These are phyloP conservation scores for Episyrphus balteatus DNA, from an alignment of 1,140 invertebrate genomes.

Conservation along the genomic window DNA sequence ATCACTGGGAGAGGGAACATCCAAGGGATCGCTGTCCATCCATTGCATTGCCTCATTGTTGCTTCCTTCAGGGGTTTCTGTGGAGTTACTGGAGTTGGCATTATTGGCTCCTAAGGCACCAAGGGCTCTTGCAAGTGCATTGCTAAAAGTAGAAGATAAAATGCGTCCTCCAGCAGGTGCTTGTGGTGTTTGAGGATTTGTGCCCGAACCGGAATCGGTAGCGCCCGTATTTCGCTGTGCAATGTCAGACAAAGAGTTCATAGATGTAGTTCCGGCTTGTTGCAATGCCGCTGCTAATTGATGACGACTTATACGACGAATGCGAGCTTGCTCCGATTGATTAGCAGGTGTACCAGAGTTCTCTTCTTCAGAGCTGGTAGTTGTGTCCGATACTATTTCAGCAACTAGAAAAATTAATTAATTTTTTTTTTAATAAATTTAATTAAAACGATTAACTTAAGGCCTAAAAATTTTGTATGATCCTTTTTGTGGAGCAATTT, in stretches of 20 bases:
- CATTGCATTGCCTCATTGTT: not conserved
- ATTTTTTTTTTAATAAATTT: too few relatives aligned
- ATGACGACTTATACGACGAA: conserved; percentile 31
- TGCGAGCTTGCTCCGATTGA: conserved; percentile 20
- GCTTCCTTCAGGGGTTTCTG: conserved; percentile 5
- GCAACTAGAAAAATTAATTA: not conserved
- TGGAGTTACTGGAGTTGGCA: not conserved
- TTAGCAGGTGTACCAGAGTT: conserved; percentile 20
- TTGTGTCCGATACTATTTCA: conserved; percentile 17
- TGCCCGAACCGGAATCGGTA: conserved; percentile 1
- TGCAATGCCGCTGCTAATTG: conserved; percentile 28
- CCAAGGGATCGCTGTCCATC: not conserved
- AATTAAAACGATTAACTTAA: too few relatives aligned
- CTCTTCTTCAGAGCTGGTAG: conserved; percentile 32
- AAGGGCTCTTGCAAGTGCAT: not conserved
- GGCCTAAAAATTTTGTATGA: too few relatives aligned
- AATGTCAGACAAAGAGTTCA: conserved; percentile 32
- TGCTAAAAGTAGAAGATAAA: conserved; percentile 7
- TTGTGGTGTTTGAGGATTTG: conserved; percentile 4
- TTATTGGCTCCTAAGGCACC: not conserved
- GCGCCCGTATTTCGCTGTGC: conserved; percentile 27
- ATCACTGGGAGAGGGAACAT: conserved; percentile 8
- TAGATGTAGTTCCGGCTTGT: conserved; percentile 20
- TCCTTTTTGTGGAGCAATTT: too few relatives aligned
- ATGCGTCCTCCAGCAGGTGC: conserved; percentile 2